Evolutionary conservation across 2,797 vertebrate genomes (phyloP).

Genomic region (Coendou prehensilis): DNA sequence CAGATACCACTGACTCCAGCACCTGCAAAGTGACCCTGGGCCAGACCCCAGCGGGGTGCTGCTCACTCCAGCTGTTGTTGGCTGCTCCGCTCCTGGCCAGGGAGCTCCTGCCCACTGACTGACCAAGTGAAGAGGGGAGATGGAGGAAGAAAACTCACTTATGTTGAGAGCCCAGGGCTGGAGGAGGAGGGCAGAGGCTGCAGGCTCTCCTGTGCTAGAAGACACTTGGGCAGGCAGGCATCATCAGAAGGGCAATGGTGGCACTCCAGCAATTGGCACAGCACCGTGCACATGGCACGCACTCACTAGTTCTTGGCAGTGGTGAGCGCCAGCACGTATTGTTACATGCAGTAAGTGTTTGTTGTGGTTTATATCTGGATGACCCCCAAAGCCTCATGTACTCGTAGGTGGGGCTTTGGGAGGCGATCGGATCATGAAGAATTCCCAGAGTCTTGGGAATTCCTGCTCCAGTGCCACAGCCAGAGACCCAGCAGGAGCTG

Average conservation of each 20-base stretch:
- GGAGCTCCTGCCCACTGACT: background rate
- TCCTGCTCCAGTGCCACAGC: background rate
- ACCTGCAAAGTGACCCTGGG: background rate
- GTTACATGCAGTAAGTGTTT: background rate
- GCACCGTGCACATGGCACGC: background rate
- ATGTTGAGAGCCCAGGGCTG: background rate
- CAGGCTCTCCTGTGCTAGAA: background rate
- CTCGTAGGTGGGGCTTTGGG: background rate
- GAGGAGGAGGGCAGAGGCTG: background rate
- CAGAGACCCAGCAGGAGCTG: background rate
- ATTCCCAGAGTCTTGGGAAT: background rate
- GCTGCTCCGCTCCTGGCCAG: background rate
- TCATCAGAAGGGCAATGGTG: background rate
- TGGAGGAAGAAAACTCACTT: background rate
- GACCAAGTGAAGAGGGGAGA: background rate
- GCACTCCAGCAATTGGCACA: background rate
- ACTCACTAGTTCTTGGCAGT: too few relatives aligned
- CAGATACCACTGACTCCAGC: background rate
- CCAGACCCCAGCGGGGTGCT: background rate
- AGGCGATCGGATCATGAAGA: background rate
- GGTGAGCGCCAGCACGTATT: background rate
- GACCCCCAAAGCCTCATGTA: background rate
- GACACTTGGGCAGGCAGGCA: background rate
- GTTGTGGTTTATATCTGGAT: background rate
- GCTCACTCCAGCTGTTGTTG: background rate